phyloP scores from a whole-genome alignment of 1,140 invertebrate genomes.

The Drosophila repletoides region DNA sequence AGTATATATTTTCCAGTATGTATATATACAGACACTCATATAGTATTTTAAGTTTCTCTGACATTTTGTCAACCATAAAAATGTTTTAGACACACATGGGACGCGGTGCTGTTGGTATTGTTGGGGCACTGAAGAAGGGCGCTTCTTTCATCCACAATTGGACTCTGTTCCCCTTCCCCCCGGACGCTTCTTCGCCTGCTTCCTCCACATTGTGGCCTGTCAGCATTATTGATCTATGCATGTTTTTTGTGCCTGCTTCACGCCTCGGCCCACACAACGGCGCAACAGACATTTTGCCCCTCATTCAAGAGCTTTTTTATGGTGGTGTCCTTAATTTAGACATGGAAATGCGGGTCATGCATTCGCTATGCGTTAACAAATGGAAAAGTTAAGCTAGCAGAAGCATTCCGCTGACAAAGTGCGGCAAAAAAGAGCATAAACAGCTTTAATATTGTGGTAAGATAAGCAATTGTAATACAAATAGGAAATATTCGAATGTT shows the following conservation, averaged over 20 bases:
- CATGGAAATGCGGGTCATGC: conserved; percentile 73
- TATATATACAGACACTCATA: neutral
- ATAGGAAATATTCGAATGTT: no score
- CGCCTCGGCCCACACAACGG: conserved; percentile 63
- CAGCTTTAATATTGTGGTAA: neutral
- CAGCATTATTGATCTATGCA: conserved; percentile 74
- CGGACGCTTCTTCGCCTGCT: neutral
- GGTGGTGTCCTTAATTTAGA: conserved; percentile 78
- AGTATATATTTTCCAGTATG: neutral
- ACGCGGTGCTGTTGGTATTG: neutral
- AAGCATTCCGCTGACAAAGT: conserved; percentile 26
- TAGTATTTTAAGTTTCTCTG: conserved; percentile 44
- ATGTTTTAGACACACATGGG: conserved; percentile 24
- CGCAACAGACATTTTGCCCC: conserved; percentile 17
- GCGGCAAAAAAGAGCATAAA: neutral
- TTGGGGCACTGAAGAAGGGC: conserved; percentile 52
- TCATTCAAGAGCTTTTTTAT: conserved; percentile 60
- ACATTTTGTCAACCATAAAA: conserved; percentile 70
- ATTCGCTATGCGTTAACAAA: conserved; percentile 6
- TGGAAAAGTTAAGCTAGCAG: conserved; percentile 31
- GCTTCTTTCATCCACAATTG: conserved; percentile 41
- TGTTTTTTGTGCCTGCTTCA: conserved; percentile 56
- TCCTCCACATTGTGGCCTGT: conserved; percentile 37
- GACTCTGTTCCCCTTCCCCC: neutral
- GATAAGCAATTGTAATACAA: no score